Percentiles rank a stretch among this genome's conserved stretches.
Evolutionary conservation across 2,797 vertebrate genomes (phyloP).

Genomic region (Channallabes apus): DNA sequence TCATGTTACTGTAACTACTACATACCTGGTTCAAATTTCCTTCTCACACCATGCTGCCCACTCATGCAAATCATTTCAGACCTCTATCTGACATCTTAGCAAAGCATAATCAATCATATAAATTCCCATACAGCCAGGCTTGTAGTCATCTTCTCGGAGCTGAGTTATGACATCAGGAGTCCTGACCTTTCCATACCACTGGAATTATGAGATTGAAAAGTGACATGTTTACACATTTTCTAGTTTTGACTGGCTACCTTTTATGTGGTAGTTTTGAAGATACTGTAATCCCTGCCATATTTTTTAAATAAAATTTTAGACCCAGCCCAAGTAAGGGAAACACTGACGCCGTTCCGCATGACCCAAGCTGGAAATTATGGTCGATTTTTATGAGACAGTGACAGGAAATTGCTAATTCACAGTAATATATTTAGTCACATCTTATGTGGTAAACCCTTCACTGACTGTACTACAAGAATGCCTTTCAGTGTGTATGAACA

Average conservation of each 20-base stretch:
- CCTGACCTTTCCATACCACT: slow-evolving; percentile 10
- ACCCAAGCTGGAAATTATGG: slow-evolving; percentile 13
- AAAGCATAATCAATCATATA: slow-evolving; percentile 2
- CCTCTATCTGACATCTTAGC: background rate
- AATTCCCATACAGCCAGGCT: slow-evolving; percentile 11
- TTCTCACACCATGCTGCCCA: background rate
- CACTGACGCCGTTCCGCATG: background rate
- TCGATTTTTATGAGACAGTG: background rate
- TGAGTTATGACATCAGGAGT: background rate
- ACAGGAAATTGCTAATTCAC: slow-evolving; percentile 47
- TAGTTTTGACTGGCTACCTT: slow-evolving; percentile 12
- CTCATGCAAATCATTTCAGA: background rate
- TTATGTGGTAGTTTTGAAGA: background rate
- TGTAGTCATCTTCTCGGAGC: background rate
- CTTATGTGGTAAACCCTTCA: background rate
- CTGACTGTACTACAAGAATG: background rate
- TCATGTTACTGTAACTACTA: background rate
- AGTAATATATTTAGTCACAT: slow-evolving; percentile 13
- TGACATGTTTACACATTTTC: background rate
- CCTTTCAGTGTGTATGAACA: background rate
- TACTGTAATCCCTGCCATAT: background rate
- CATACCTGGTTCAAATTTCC: background rate
- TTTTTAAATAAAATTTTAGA: background rate
- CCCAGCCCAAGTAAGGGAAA: slow-evolving; percentile 4
- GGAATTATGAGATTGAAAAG: background rate